phyloP scores from a whole-genome alignment of 2,113 vertebrate genomes.

The Scytalopus superciliaris region DNA sequence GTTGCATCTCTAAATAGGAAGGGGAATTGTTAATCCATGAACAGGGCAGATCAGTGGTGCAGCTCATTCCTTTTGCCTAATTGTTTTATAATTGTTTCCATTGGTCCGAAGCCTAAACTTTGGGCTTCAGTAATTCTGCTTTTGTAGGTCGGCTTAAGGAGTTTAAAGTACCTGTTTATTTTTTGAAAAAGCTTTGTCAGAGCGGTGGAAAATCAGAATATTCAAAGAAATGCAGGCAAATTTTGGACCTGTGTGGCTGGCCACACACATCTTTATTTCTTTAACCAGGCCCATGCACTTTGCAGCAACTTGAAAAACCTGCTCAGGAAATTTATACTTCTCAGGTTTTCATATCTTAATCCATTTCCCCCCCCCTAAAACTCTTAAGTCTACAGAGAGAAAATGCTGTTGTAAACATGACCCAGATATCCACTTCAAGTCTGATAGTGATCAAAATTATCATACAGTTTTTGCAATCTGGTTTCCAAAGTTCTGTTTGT shows the following conservation, averaged over 20 bases:
- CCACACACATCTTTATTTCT: not conserved
- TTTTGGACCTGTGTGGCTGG: not conserved
- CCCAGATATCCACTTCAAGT: conserved; percentile 20
- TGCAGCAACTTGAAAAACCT: not conserved
- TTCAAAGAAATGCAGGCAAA: not conserved
- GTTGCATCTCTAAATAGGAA: not conserved
- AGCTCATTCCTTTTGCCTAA: not conserved
- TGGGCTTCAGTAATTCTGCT: not conserved
- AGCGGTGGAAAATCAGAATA: not conserved
- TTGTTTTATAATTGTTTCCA: not conserved
- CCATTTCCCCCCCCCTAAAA: not conserved
- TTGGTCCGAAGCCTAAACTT: not conserved
- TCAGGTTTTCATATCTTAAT: not conserved
- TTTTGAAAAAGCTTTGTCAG: not conserved
- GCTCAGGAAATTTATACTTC: not conserved
- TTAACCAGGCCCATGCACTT: not conserved
- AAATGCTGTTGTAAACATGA: conserved; percentile 34
- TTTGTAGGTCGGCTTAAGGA: not conserved
- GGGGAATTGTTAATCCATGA: not conserved
- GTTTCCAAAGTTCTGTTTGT: conserved; percentile 13
- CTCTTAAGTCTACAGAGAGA: not conserved
- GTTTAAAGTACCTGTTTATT: not conserved
- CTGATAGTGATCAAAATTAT: conserved; percentile 33
- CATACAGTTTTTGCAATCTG: not conserved
- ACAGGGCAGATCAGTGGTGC: not conserved